Percentiles rank a stretch among this genome's conserved stretches.
Evolutionary conservation across 2,113 vertebrate species (phyloP).

Genomic region (zebrafish (Danio rerio)): GRCz12tu NC_133180.1:28784501-28785000

Average conservation of each 20-base stretch:
- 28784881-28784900: conserved; percentile 1
- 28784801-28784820: conserved; percentile 17
- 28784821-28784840: neutral
- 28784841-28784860: neutral
- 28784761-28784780: neutral
- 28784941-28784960: conserved; percentile 17
- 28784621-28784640: no score
- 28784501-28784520: conserved; percentile 78
- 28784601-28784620: no score
- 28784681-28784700: no score
- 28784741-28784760: neutral
- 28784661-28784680: no score
- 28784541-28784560: neutral
- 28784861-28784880: conserved; percentile 17
- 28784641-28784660: no score
- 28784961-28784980: neutral
- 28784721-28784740: no score
- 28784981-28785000: conserved; percentile 23
- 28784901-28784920: conserved; percentile 14
- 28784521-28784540: conserved; percentile 77
- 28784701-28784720: no score
- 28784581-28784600: no score
- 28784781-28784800: neutral
- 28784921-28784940: neutral
- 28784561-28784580: no score